These are phyloP conservation scores for Clanis bilineata DNA, from an alignment of 2,888 invertebrate species.

Conservation along the genomic window DNA sequence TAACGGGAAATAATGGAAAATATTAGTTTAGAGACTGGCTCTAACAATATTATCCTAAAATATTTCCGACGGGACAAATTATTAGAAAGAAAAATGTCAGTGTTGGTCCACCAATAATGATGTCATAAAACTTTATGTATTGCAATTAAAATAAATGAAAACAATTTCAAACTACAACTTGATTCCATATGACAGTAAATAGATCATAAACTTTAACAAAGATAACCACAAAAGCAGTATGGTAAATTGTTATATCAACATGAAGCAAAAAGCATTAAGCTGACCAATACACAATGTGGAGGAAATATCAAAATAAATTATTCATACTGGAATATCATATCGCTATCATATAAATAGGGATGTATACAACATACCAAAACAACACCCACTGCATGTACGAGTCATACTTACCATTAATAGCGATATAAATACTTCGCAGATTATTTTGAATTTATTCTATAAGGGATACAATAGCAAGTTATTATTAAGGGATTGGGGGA, in stretches of 20 bases:
- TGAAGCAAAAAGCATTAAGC: not conserved
- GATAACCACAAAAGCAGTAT: not conserved
- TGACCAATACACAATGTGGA: not conserved
- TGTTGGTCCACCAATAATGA: too few relatives aligned
- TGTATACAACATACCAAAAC: not conserved
- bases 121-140: not conserved
- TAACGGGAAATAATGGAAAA: too few relatives aligned
- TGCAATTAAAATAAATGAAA: not conserved
- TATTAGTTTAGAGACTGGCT: too few relatives aligned
- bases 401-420: too few relatives aligned
- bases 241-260: not conserved
- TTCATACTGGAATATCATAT: not conserved
- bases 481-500: not conserved
- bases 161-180: too few relatives aligned
- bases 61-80: too few relatives aligned
- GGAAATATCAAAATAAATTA: not conserved
- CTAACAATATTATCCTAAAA: too few relatives aligned
- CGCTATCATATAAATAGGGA: not conserved
- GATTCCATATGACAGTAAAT: not conserved
- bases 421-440: too few relatives aligned
- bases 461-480: not conserved
- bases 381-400: not conserved
- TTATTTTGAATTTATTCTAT: too few relatives aligned
- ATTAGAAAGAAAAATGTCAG: too few relatives aligned
- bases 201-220: not conserved